Evolutionary conservation across 1,140 invertebrate species (phyloP).

Genomic region (Lepidurus couesii): DNA sequence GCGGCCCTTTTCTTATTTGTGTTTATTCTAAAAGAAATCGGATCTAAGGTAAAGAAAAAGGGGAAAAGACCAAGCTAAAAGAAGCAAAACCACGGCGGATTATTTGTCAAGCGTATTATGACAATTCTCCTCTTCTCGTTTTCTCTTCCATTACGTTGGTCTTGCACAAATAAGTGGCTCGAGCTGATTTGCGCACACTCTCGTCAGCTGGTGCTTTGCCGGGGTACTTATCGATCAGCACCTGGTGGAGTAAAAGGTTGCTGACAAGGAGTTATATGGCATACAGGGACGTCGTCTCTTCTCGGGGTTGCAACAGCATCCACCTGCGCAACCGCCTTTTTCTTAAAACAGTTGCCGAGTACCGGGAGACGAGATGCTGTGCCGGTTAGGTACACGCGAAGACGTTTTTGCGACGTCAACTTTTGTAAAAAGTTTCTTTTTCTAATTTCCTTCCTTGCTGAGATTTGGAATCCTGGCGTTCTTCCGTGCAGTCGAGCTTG

Average conservation of each 20-base stretch:
- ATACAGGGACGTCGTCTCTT: background rate
- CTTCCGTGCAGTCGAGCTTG: no score
- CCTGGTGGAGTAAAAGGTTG: conserved; percentile 10
- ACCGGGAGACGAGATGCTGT: background rate
- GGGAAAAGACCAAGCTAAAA: background rate
- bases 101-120: conserved; percentile 4
- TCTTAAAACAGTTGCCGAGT: background rate
- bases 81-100: background rate
- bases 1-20: background rate
- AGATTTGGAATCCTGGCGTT: no score
- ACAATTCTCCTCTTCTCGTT: background rate
- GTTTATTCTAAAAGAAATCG: no score
- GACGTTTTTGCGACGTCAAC: no score
- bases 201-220: background rate
- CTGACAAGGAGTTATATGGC: background rate
- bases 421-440: no score
- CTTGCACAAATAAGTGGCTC: conserved; percentile 5
- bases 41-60: background rate
- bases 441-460: no score
- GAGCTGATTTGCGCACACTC: conserved; percentile 20
- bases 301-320: background rate
- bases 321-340: background rate
- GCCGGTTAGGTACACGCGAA: no score
- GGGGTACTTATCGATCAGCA: conserved; percentile 10
- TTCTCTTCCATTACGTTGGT: background rate